A percentile compares a stretch with the other conserved stretches of the same genome.
phyloP scores from a whole-genome alignment of 2,797 vertebrate species.

The Anguilla marmorata region DNA sequence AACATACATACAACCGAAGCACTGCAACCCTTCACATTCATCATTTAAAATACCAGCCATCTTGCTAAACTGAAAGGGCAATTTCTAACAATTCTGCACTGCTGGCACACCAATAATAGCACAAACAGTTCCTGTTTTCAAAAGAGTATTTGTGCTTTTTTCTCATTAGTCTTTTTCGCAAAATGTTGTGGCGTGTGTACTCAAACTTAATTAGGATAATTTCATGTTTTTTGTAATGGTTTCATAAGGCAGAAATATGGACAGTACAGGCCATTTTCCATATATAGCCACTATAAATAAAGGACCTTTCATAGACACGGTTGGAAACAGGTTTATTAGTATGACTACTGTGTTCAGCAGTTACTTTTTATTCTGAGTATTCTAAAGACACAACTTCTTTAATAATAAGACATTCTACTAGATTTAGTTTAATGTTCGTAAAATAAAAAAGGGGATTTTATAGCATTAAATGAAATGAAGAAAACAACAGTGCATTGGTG shows the following conservation, averaged over 20 bases:
- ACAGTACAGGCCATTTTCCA: not conserved
- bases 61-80: not conserved
- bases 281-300: not conserved
- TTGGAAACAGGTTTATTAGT: not conserved
- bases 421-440: not conserved
- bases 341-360: not conserved
- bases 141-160: not conserved
- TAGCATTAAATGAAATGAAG: not conserved
- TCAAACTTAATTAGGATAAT: not conserved
- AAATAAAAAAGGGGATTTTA: not conserved
- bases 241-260: not conserved
- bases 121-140: not conserved
- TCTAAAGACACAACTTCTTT: not conserved
- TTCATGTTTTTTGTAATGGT: constrained; percentile 1
- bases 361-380: not conserved
- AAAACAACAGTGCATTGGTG: not conserved
- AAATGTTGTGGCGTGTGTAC: not conserved
- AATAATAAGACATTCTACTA: not conserved
- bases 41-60: not conserved
- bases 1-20: not conserved
- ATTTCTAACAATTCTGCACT: constrained; percentile 4
- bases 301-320: not conserved
- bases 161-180: not conserved
- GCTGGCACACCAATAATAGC: not conserved
- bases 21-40: not conserved